A percentile compares a stretch with the other conserved stretches of the same genome.
These are phyloP conservation scores for Hirtodrosophila trivittata DNA, from an alignment of 2,888 invertebrate species.

Conservation along the genomic window DNA sequence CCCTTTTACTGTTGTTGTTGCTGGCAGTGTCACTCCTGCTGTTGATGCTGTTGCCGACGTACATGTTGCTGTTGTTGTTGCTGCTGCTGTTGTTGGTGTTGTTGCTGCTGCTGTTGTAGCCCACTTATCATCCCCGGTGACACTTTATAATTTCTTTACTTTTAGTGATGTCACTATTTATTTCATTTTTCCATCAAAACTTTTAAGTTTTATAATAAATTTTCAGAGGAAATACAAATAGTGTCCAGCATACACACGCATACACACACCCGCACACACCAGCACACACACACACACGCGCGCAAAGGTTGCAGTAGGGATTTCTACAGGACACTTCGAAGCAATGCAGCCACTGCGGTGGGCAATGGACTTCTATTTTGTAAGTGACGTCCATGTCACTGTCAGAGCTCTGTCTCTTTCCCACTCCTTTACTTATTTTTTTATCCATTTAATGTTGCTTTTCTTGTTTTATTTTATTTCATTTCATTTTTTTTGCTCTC, in stretches of 20 bases:
- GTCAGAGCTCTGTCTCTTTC: constrained; percentile 53
- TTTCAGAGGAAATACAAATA: constrained; percentile 80
- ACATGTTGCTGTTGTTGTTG: constrained; percentile 44
- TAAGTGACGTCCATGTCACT: constrained; percentile 78
- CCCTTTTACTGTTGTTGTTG: constrained; percentile 55
- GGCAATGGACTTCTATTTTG: constrained; percentile 61
- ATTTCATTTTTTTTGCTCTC: constrained; percentile 11
- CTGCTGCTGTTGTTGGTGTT: constrained; percentile 58
- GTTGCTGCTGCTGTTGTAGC: constrained; percentile 69
- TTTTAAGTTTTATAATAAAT: constrained; percentile 83
- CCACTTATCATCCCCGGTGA: constrained; percentile 84
- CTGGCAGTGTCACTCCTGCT: constrained; percentile 67
- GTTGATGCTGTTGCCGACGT: constrained; percentile 67
- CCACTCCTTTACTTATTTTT: constrained; percentile 26
- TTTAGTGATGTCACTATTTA: constrained; percentile 84
- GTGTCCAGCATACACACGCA: constrained; percentile 69
- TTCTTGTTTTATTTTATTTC: not conserved
- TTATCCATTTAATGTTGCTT: not conserved
- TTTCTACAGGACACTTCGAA: constrained; percentile 43
- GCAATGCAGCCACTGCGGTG: constrained; percentile 39
- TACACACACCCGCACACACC: constrained; percentile 32
- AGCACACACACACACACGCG: constrained; percentile 22
- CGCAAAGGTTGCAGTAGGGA: constrained; percentile 43
- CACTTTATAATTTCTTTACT: constrained; percentile 84
- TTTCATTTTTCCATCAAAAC: constrained; percentile 83